These are phyloP conservation scores for Cirrhinus molitorella DNA, from an alignment of 2,797 vertebrate species.

Conservation along the genomic window DNA sequence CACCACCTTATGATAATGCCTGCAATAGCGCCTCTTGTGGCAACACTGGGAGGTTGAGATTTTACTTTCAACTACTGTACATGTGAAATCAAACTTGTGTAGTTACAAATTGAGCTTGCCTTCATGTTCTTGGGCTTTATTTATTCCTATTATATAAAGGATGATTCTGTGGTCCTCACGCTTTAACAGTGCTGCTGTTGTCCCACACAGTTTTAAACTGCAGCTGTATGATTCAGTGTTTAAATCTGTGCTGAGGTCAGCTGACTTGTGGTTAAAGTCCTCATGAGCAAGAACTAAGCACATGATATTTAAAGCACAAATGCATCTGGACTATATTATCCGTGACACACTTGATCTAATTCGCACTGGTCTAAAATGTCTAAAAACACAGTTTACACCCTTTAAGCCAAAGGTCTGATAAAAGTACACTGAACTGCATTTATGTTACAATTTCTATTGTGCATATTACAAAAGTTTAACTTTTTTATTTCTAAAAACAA, in stretches of 20 bases:
- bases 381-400: not conserved
- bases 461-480: too few relatives aligned
- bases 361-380: not conserved
- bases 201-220: not conserved
- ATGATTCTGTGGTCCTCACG: not conserved
- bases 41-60: not conserved
- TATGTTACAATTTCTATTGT: too few relatives aligned
- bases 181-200: too few relatives aligned
- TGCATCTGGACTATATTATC: conserved; percentile 67
- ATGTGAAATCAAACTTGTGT: not conserved
- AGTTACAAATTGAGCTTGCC: not conserved
- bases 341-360: conserved; percentile 46
- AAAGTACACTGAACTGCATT: too few relatives aligned
- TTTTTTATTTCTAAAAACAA: too few relatives aligned
- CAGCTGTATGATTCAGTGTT: conserved; percentile 23
- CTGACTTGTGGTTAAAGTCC: conserved; percentile 73
- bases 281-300: conserved; percentile 67
- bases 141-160: not conserved
- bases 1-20: not conserved
- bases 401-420: too few relatives aligned
- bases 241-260: conserved; percentile 62
- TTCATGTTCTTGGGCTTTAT: not conserved
- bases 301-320: conserved; percentile 72
- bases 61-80: not conserved
- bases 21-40: not conserved